These are phyloP conservation scores for Latrodectus elegans DNA, from an alignment of 2,888 invertebrate genomes.

Conservation along the genomic window DNA sequence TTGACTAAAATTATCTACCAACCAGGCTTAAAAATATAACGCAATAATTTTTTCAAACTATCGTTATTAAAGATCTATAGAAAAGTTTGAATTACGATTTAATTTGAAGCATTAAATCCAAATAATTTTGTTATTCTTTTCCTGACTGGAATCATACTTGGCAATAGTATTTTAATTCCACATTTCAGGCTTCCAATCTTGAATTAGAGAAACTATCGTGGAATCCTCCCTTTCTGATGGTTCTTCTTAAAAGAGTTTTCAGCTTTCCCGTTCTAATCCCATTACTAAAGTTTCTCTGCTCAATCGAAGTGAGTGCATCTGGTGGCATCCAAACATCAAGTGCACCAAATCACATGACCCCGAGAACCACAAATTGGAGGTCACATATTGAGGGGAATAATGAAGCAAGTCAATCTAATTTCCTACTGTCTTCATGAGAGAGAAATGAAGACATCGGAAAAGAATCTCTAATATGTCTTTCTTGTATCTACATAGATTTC, in stretches of 20 bases:
- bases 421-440: too few relatives aligned
- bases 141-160: too few relatives aligned
- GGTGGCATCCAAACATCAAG: constrained; percentile 46
- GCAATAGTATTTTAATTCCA: neutral
- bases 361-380: constrained; percentile 46
- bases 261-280: constrained; percentile 55
- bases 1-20: too few relatives aligned
- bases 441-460: too few relatives aligned
- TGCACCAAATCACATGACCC: constrained; percentile 31
- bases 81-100: too few relatives aligned
- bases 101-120: too few relatives aligned
- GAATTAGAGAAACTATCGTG: constrained; percentile 36
- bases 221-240: constrained; percentile 34
- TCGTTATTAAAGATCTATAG: too few relatives aligned
- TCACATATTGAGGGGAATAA: neutral
- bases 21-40: too few relatives aligned
- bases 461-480: too few relatives aligned
- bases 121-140: too few relatives aligned
- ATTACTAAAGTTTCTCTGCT: constrained; percentile 38
- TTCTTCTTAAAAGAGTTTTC: constrained; percentile 33
- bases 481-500: too few relatives aligned
- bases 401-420: constrained; percentile 12
- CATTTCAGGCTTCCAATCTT: constrained; percentile 31
- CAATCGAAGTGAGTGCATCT: constrained; percentile 60
- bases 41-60: too few relatives aligned